Evolutionary conservation across 2,797 vertebrate genomes (phyloP).

Genomic region (Sebastes matsubarae): DNA sequence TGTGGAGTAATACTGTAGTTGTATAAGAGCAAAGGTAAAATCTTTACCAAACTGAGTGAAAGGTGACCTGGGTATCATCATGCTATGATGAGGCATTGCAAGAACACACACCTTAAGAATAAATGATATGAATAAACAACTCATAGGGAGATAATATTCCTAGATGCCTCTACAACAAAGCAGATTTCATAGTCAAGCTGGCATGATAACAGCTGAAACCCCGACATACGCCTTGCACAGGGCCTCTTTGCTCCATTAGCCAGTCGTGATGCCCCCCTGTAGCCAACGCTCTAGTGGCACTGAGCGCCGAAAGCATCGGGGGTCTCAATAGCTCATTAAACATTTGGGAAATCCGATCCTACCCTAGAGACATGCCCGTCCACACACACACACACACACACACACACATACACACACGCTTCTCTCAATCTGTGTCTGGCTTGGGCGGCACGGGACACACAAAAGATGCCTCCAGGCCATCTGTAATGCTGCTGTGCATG

Average conservation of each 20-base stretch:
- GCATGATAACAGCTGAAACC: constrained; percentile 40
- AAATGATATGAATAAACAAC: neutral
- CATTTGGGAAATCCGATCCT: constrained; percentile 69
- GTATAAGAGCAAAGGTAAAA: neutral
- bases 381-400: neutral
- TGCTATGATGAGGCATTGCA: neutral
- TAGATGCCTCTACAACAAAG: neutral
- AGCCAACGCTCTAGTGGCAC: constrained; percentile 52
- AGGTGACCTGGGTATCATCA: neutral
- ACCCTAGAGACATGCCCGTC: constrained; percentile 54
- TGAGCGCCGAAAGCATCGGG: constrained; percentile 41
- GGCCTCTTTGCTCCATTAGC: constrained; percentile 58
- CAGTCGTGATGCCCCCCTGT: constrained; percentile 37
- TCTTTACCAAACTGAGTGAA: neutral
- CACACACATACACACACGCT: constrained; percentile 1
- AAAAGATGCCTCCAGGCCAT: constrained; percentile 56
- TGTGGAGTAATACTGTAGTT: neutral
- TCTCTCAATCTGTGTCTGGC: constrained; percentile 55
- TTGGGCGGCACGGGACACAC: constrained; percentile 27
- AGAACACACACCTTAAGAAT: neutral
- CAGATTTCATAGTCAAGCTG: constrained; percentile 36
- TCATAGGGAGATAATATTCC: neutral
- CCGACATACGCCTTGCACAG: constrained; percentile 1
- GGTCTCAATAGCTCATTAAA: constrained; percentile 78
- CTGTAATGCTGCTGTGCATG: constrained; percentile 51